phyloP scores from a whole-genome alignment of 64 coral and sea anemone species.

The Porites australiensis region DNA sequence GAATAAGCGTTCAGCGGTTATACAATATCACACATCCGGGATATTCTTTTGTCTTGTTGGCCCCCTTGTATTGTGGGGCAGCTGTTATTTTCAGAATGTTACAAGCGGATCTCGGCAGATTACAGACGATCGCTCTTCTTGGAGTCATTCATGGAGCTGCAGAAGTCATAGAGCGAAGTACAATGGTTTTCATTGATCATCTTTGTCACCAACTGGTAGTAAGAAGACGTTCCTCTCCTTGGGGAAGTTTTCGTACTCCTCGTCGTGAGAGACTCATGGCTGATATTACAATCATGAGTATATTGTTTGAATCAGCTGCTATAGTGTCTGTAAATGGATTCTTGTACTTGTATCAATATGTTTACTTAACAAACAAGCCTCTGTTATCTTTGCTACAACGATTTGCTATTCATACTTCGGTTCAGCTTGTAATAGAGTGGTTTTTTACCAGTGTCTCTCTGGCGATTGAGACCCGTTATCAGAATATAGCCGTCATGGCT shows the following conservation, averaged over 20 bases:
- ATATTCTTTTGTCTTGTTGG: background rate
- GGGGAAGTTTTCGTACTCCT: slow-evolving; percentile 20
- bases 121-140: background rate
- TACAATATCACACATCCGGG: background rate
- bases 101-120: background rate
- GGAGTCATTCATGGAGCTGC: background rate
- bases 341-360: background rate
- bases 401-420: too few species aligned
- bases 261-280: slow-evolving; percentile 8
- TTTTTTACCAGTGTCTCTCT: too few species aligned
- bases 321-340: background rate
- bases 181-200: background rate
- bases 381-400: too few species aligned
- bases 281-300: background rate
- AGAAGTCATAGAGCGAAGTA: slow-evolving; percentile 3
- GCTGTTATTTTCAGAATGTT: background rate
- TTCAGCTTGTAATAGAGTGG: too few species aligned
- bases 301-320: background rate
- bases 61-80: background rate
- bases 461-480: too few species aligned
- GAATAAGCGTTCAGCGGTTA: background rate
- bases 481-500: too few species aligned
- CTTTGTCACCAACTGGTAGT: too few species aligned
- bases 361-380: too few species aligned
- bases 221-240: background rate